phyloP scores from a whole-genome alignment of 2,888 invertebrate species.

The Synergus itoensis region DNA sequence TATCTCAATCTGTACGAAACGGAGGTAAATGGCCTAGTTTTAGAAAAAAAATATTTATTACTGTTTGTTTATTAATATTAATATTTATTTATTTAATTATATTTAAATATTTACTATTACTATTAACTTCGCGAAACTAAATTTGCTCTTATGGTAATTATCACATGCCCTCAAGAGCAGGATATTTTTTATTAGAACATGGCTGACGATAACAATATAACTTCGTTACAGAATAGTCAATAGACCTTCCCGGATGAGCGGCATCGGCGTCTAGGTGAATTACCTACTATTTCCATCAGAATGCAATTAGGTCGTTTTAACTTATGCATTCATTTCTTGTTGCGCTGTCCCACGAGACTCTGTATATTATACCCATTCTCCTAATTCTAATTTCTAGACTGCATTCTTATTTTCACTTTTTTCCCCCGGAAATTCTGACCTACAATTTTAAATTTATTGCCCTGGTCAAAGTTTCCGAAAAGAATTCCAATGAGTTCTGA shows the following conservation, averaged over 20 bases:
- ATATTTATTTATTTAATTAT: too few relatives aligned
- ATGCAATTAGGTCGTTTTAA: conserved; percentile 41
- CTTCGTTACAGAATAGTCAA: conserved; percentile 29
- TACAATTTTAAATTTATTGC: neutral
- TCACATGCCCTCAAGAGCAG: too few relatives aligned
- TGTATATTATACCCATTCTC: conserved; percentile 3
- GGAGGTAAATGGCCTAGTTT: too few relatives aligned
- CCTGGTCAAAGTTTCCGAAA: neutral
- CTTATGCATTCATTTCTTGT: conserved; percentile 39
- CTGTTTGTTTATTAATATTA: too few relatives aligned
- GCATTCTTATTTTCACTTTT: neutral
- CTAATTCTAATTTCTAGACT: conserved; percentile 22
- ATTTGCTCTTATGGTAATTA: too few relatives aligned
- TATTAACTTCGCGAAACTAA: neutral
- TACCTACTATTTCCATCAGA: conserved; percentile 37
- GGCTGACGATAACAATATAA: neutral
- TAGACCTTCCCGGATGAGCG: conserved; percentile 15
- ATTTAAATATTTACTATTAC: too few relatives aligned
- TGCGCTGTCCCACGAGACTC: conserved; percentile 11
- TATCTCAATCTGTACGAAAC: too few relatives aligned
- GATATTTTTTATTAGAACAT: neutral
- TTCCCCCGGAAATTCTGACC: neutral
- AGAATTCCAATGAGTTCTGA: neutral
- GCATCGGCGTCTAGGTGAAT: conserved; percentile 26
- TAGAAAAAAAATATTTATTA: neutral